These are phyloP conservation scores for Fregata magnificens DNA, from an alignment of 2,113 vertebrate genomes.

Conservation along the genomic window DNA sequence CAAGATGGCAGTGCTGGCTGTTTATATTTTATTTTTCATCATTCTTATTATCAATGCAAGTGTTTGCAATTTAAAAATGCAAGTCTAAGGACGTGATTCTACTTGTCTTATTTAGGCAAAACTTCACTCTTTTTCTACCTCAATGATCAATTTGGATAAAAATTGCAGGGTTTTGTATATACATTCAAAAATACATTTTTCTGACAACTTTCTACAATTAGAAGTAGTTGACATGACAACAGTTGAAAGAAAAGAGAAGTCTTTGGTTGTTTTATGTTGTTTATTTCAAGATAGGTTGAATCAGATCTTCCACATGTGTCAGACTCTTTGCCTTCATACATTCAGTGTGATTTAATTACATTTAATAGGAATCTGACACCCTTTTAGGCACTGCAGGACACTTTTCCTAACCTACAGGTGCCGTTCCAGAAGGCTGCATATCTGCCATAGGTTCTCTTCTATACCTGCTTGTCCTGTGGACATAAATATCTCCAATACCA, in stretches of 20 bases:
- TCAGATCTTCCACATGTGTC: neutral
- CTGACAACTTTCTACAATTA: neutral
- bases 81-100: neutral
- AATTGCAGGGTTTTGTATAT: neutral
- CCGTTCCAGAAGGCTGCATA: neutral
- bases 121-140: neutral
- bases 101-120: neutral
- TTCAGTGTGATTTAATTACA: neutral
- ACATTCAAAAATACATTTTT: neutral
- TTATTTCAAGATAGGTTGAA: neutral
- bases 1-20: neutral
- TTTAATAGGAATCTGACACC: neutral
- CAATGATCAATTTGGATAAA: neutral
- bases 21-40: neutral
- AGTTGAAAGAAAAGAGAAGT: neutral
- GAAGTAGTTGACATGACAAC: neutral
- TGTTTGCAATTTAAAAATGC: neutral
- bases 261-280: neutral
- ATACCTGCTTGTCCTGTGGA: neutral
- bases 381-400: neutral
- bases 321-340: neutral
- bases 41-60: neutral
- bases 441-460: neutral
- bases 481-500: neutral
- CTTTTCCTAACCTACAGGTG: neutral